Evolutionary conservation across 2,888 invertebrate genomes (phyloP), one percentile per base, ranked within the genome.

Genomic region (Himalopsyche tibetana): DNA sequence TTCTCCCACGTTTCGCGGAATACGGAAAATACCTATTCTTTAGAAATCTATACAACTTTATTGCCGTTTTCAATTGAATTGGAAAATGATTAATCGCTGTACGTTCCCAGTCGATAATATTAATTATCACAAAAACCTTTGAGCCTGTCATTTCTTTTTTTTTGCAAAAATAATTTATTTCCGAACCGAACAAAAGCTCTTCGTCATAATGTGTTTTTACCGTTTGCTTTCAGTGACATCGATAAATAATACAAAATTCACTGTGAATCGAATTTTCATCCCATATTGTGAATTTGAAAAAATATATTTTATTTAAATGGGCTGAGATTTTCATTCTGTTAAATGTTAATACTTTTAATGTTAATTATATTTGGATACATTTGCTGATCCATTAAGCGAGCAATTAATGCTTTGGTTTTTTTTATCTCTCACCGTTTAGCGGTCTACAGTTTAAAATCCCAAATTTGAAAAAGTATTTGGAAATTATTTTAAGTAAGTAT

Each of bases 91-190:
- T 63, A 19, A 63, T 63, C 28, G 63, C 5, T 28, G 63, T 19
- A 63, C 63, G 28, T 19, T 63, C 11, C 19, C 63, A 63, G 63
- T 63, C 63, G 63, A 63, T 63, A 63, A 63, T 63, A 63, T 19
- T 63, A 63, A 63, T 63, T 63, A 63, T 63, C 63, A 28, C 19
- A 8, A 63, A 63, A 63, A 63, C 19, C 63, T 63, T 63, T 63
- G 28, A 63, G 63, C 63, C 63, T 63, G 63, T 63, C 63, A 63
- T 63, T 63, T 51, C 51, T 15, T 51, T 51, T 51, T 63, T 63
- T 63, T 9, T 11, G 8, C 63, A 11, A 63, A 63, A 63, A 63
- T 63, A 63, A 63, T 63, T 63, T 63, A 63, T 63, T 63, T 63
- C 63, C n/a, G 63, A 63, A 28, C 5, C 19, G 63, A 63, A 63